Base-by-base conservation (phyloP, 1,140 invertebrate genomes). In the Dolichoris vasculosae region DNA sequence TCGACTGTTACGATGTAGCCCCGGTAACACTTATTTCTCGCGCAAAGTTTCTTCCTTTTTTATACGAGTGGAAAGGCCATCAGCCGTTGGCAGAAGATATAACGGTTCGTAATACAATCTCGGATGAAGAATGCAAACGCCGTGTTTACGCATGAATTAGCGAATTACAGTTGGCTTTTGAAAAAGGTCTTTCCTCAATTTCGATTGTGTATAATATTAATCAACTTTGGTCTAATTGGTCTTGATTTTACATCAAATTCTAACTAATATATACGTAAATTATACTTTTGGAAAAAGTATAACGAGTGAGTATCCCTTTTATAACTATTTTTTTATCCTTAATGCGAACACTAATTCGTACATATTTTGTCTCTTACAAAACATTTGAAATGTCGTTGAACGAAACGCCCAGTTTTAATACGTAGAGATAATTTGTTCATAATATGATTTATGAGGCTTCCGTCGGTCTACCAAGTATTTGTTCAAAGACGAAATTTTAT, bases 351-450 rank as follows among this genome's bases (percentile, higher is more conserved):
- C n/a, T n/a, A n/a, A n/a, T n/a, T n/a, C n/a, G n/a, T n/a, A n/a
- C n/a, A n/a, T n/a, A n/a, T n/a, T n/a, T n/a, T n/a, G n/a, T n/a
- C n/a, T n/a, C n/a, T n/a, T n/a, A n/a, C n/a, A n/a, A n/a, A n/a
- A n/a, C n/a, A n/a, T n/a, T n/a, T n/a, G n/a, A n/a, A n/a, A n/a
- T n/a, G n/a, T n/a, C 2, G 26, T 63, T 63, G 26, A 30, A 20
- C 17, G 17, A 15, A 20, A 69, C 40, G 38, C 26, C 15, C 26
- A 3, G 38, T n/a, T 43, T 73, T 73, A 43, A 73, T 43, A 43
- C 69, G 69, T 7, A 59, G 55, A 59, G 55, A 40, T 26, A 73
- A 73, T 73, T 73, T 73, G 69, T 73, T 73, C 38, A 8, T 73
- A 73, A 43, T 2, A 2, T 26, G 69, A 43, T 73, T 73, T 73